Evolutionary conservation across 2,113 vertebrate species (phyloP).

Genomic region (Apistogramma diplotaenia): DNA sequence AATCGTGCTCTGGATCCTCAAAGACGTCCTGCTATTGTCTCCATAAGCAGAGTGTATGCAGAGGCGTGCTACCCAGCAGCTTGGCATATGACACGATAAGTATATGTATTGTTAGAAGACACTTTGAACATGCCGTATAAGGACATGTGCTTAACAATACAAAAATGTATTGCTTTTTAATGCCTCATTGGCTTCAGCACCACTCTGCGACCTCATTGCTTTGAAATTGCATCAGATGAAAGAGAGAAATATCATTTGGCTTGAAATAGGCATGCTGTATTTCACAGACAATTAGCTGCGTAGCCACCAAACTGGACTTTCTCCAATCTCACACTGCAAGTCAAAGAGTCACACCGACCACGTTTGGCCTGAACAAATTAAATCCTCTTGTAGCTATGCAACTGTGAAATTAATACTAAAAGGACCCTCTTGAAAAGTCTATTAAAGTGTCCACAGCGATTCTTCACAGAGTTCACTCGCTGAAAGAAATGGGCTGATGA

Average conservation of each 20-base stretch:
- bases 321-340: conserved; percentile 40
- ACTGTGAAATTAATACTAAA: conserved; percentile 78
- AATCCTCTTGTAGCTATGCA: conserved; percentile 69
- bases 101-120: conserved; percentile 19
- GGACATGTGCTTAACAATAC: conserved; percentile 45
- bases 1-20: conserved; percentile 24
- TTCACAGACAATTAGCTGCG: conserved; percentile 70
- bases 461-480: conserved; percentile 48
- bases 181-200: conserved; percentile 44
- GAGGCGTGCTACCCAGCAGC: not conserved
- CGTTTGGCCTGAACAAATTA: conserved; percentile 70
- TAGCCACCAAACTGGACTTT: conserved; percentile 54
- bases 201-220: conserved; percentile 34
- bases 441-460: conserved; percentile 60
- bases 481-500: conserved; percentile 8
- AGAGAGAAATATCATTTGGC: conserved; percentile 58
- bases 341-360: conserved; percentile 57
- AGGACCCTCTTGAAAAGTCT: conserved; percentile 56
- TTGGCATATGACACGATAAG: conserved; percentile 8
- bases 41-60: not conserved
- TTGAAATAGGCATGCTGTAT: conserved; percentile 52
- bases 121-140: not conserved
- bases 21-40: not conserved
- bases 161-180: conserved; percentile 45
- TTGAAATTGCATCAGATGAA: conserved; percentile 58